Conservation (phyloP, 2,888 invertebrate genomes). For the Rosalia funebris region DNA sequence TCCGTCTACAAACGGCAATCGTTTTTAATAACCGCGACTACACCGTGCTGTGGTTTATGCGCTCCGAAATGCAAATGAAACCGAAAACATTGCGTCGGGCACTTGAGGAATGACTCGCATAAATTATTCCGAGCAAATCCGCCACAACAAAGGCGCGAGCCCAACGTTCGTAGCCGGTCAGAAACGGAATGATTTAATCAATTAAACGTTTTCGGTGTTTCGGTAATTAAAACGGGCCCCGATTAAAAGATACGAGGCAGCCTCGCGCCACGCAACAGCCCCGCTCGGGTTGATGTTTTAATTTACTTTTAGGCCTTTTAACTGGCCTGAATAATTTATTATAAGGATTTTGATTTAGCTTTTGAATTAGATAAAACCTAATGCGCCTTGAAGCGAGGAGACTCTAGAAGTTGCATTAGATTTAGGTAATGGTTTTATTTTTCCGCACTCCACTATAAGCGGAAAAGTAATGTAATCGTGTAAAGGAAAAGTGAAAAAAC, state of each 20-base stretch:
- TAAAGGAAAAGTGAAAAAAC: too few relatives aligned
- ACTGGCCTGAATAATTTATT: constrained; percentile 7
- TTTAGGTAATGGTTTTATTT: too few relatives aligned
- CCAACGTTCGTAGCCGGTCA: not conserved
- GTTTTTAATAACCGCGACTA: too few relatives aligned
- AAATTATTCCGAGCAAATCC: not conserved
- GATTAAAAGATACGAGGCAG: constrained; percentile 8
- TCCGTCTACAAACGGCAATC: too few relatives aligned
- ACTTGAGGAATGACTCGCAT: too few relatives aligned
- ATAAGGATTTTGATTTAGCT: not conserved
- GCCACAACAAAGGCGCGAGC: not conserved
- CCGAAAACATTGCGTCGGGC: too few relatives aligned
- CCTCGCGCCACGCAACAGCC: not conserved
- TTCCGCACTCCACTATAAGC: too few relatives aligned
- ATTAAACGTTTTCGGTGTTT: constrained; percentile 6
- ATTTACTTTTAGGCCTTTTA: constrained; percentile 21
- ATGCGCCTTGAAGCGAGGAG: too few relatives aligned
- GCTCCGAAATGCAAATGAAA: too few relatives aligned
- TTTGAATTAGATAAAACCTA: not conserved
- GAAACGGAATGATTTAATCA: constrained; percentile 21
- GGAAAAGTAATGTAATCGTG: too few relatives aligned
- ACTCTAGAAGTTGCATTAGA: too few relatives aligned
- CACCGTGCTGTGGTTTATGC: too few relatives aligned
- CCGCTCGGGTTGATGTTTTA: constrained; percentile 18
- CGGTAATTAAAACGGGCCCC: constrained; percentile 12